Percentiles rank a stretch among this genome's conserved stretches.
Evolutionary conservation across 2,113 vertebrate species (phyloP).

Genomic region (Tupaia tana): DNA sequence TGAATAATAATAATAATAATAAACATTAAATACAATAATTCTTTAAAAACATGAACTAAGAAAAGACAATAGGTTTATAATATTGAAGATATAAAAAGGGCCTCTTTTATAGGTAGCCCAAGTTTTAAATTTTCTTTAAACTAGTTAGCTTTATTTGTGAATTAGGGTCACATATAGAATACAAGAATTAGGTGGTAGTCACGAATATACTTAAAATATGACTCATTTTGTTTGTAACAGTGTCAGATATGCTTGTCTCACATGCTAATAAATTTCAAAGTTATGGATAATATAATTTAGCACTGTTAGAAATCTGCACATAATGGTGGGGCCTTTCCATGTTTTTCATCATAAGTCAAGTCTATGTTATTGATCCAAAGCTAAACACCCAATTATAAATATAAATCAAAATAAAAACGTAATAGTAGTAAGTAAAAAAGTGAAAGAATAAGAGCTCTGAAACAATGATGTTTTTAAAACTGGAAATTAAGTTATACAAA

Average conservation of each 20-base stretch:
- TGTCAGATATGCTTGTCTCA: background rate
- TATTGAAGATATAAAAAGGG: background rate
- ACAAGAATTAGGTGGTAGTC: background rate
- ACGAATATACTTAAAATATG: background rate
- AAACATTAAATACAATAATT: too few relatives aligned
- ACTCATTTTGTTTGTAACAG: background rate
- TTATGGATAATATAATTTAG: background rate
- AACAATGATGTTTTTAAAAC: conserved; percentile 33
- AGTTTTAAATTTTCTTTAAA: background rate
- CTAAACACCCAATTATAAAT: background rate
- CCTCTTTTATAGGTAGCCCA: background rate
- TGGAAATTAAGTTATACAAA: conserved; percentile 56
- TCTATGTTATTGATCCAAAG: background rate
- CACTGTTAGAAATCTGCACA: background rate
- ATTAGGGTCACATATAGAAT: background rate
- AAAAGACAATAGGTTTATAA: background rate
- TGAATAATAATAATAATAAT: too few relatives aligned
- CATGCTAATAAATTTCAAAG: background rate
- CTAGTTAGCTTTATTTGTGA: background rate
- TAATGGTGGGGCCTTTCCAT: background rate
- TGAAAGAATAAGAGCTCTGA: background rate
- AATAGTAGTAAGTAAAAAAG: background rate
- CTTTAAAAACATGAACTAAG: too few relatives aligned
- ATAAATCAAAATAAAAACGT: background rate
- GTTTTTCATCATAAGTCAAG: background rate